Base-by-base conservation (phyloP, 2,888 invertebrate species). In the Furcula furcula region DNA sequence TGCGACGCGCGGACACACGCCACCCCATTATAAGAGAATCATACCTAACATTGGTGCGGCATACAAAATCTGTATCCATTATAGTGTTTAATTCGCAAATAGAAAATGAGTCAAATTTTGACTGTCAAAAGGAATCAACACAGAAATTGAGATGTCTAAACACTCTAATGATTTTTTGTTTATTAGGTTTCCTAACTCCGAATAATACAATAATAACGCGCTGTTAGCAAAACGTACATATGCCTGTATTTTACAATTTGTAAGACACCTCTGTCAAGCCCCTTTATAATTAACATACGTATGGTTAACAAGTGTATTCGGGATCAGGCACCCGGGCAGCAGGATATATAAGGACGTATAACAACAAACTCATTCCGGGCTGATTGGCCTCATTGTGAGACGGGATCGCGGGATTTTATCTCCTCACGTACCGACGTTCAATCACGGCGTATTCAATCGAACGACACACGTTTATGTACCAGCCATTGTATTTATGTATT, bases 341-440 rank as follows among this genome's bases (percentile, higher is more conserved):
- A 53, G 49, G 33, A 47, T 31, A 36, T 46, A 43, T 41, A 41
- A 53, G 37, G 35, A 46, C 39, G 47, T 54, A 52, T 55, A 59
- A 61, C 57, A 61, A 68, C 75, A 67, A 67, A 66, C 68, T 68
- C 64, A 64, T 63, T 65, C 61, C 57, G 54, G 45, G 26, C 63
- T 77, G 79, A 80, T 80, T 80, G 80, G 62, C 56, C 57, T 67
- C 69, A 78, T 79, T 80, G 79, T 81, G 61, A 50, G 56, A 44
- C 47, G 50, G 53, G 61, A 49, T 52, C 61, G 58, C 57, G 55
- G 42, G 48, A 48, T 55, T 52, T 59, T 69, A 62, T 62, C 56
- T 49, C 49, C 58, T 60, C 62, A 59, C 68, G 64, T 61, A 44
- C 55, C 60, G 39, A 34, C 45, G 55, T 60, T 69, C 75, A 77